These are phyloP conservation scores for Setipinna tenuifilis DNA, from an alignment of 2,797 vertebrate genomes.

Conservation along the genomic window DNA sequence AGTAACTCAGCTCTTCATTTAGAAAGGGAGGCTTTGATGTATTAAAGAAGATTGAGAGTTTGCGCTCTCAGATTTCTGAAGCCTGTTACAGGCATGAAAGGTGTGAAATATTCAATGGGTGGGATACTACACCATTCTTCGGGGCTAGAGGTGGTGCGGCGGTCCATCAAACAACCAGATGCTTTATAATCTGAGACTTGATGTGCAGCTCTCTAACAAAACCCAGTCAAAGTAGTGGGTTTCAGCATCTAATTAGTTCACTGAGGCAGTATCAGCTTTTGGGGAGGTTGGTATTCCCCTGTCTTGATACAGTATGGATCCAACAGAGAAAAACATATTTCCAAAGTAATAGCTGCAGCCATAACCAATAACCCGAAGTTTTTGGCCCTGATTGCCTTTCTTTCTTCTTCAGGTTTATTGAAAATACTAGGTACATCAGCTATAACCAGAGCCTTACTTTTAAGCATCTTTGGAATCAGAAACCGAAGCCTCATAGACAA, in stretches of 20 bases:
- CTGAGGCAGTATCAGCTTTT: slow-evolving; percentile 20
- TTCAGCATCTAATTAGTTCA: slow-evolving; percentile 39
- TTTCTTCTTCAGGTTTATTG: background rate
- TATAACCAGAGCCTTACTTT: background rate
- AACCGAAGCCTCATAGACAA: background rate
- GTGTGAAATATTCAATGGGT: slow-evolving; percentile 58
- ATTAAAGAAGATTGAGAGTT: slow-evolving; percentile 57
- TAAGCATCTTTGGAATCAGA: background rate
- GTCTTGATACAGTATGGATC: slow-evolving; percentile 37
- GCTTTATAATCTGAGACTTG: slow-evolving; percentile 55
- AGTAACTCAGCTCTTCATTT: slow-evolving; percentile 58
- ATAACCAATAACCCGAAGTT: slow-evolving; percentile 40
- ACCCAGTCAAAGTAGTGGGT: slow-evolving; percentile 29
- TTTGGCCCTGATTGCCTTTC: background rate
- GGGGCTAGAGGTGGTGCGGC: slow-evolving; percentile 40
- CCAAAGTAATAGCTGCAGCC: slow-evolving; percentile 38
- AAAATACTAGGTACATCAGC: background rate
- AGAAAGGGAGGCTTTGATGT: slow-evolving; percentile 54
- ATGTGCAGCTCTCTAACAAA: slow-evolving; percentile 44
- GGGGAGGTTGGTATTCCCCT: slow-evolving; percentile 22
- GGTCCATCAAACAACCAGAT: slow-evolving; percentile 50
- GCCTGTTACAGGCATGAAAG: slow-evolving; percentile 39
- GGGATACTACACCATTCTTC: slow-evolving; percentile 48
- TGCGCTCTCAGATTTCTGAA: slow-evolving; percentile 38
- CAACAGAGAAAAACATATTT: slow-evolving; percentile 50